Evolutionary conservation across 2,888 invertebrate genomes (phyloP).

Genomic region (Marronus borbonicus): DNA sequence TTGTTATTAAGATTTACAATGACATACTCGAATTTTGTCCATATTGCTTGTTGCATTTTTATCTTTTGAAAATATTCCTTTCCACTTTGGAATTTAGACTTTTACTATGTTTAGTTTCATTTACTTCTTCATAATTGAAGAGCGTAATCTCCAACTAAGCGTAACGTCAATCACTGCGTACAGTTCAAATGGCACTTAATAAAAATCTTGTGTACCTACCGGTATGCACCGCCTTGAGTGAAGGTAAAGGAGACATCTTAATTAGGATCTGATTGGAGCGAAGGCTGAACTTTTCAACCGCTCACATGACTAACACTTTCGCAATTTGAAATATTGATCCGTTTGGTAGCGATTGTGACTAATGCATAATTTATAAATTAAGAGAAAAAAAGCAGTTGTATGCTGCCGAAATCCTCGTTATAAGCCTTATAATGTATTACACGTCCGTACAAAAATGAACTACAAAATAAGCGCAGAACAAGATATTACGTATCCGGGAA

Average conservation of each 20-base stretch:
- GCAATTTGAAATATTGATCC: slow-evolving; percentile 32
- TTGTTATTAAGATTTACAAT: too few relatives aligned
- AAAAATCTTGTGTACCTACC: not conserved
- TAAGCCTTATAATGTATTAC: too few relatives aligned
- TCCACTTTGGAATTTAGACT: too few relatives aligned
- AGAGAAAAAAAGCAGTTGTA: not conserved
- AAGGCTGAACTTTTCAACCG: slow-evolving; percentile 21
- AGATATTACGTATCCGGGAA: too few relatives aligned
- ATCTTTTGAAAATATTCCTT: too few relatives aligned
- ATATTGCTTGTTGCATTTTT: too few relatives aligned
- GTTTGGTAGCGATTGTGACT: slow-evolving; percentile 24
- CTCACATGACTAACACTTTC: slow-evolving; percentile 14
- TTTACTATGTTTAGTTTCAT: too few relatives aligned
- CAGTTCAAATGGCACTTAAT: not conserved
- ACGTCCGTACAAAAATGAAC: too few relatives aligned
- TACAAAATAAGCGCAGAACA: too few relatives aligned
- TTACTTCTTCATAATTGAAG: too few relatives aligned
- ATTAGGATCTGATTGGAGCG: slow-evolving; percentile 25
- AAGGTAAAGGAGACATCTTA: slow-evolving; percentile 31
- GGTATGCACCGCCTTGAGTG: slow-evolving; percentile 2
- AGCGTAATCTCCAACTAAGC: too few relatives aligned
- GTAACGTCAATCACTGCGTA: not conserved
- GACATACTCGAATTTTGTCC: too few relatives aligned
- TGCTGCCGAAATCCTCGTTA: not conserved
- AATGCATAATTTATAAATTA: slow-evolving; percentile 34